Evolutionary conservation across 2,113 vertebrate species (phyloP).

Genomic region (Sciurus niger): DNA sequence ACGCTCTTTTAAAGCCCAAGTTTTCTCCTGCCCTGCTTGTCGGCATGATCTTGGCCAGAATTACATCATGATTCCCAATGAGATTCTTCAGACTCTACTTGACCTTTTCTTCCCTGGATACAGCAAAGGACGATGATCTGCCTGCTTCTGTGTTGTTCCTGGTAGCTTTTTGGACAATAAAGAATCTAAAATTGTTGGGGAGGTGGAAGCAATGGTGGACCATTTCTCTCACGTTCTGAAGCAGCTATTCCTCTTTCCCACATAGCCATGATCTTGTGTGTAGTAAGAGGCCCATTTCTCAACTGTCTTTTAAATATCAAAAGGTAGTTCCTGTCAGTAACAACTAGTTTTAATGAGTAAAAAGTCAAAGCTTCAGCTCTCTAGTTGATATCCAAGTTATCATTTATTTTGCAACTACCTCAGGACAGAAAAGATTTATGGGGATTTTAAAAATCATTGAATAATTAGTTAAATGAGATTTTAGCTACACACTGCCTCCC

Average conservation of each 20-base stretch:
- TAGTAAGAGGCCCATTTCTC: conserved; percentile 88
- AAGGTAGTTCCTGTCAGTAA: conserved; percentile 90
- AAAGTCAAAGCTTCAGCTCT: conserved; percentile 84
- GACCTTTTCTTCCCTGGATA: conserved; percentile 99
- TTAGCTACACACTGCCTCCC: conserved; percentile 91
- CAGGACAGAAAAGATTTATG: conserved; percentile 91
- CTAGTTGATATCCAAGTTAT: conserved; percentile 86
- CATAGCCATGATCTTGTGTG: conserved; percentile 88
- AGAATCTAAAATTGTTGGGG: conserved; percentile 77
- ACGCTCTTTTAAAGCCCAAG: conserved; percentile 97
- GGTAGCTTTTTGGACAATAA: conserved; percentile 87
- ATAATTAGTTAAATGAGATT: conserved; percentile 86
- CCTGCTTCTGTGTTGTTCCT: conserved; percentile 77
- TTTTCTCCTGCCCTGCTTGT: conserved; percentile 98
- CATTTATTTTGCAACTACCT: conserved; percentile 91
- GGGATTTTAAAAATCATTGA: conserved; percentile 85
- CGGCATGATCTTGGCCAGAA: conserved; percentile 97
- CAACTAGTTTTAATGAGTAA: conserved; percentile 83
- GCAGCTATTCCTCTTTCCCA: conserved; percentile 88
- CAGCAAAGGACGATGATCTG: conserved; percentile 98
- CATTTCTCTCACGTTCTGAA: conserved; percentile 86
- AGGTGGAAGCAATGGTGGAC: conserved; percentile 86
- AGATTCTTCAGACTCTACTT: conserved; percentile 95
- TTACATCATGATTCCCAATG: conserved; percentile 96
- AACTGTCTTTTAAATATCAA: conserved; percentile 89